Evolutionary conservation across 2,113 vertebrate genomes (phyloP).

Genomic region (Lethenteron reissneri): DNA sequence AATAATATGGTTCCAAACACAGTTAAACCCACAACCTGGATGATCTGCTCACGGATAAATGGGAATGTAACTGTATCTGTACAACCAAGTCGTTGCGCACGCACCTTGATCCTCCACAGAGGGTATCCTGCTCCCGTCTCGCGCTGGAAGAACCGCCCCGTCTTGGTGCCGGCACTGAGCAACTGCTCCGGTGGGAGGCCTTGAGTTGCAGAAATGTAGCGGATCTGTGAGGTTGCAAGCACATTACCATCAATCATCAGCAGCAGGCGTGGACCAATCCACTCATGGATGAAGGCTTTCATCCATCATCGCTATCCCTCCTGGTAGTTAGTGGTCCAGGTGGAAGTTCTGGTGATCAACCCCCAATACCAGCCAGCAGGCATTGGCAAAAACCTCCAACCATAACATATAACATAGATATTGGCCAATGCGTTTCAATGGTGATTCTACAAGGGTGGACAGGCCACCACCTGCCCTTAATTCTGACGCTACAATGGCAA

Average conservation of each 20-base stretch:
- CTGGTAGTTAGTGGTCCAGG: not conserved
- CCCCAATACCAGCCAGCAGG: too few relatives aligned
- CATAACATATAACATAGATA: too few relatives aligned
- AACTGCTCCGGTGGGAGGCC: constrained; percentile 89
- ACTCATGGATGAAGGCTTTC: not conserved
- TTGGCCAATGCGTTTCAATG: too few relatives aligned
- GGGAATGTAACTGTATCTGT: too few relatives aligned
- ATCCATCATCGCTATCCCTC: not conserved
- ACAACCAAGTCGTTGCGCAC: constrained; percentile 11
- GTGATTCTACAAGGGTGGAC: too few relatives aligned
- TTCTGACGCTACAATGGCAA: too few relatives aligned
- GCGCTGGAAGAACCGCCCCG: constrained; percentile 88
- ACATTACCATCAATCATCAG: constrained; percentile 1
- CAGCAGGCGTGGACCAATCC: not conserved
- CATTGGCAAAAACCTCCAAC: too few relatives aligned
- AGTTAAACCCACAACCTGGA: too few relatives aligned
- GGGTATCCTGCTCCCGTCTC: constrained; percentile 79
- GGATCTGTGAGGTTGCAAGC: constrained; percentile 37
- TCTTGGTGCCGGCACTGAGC: constrained; percentile 88
- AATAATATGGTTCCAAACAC: too few relatives aligned
- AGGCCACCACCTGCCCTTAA: too few relatives aligned
- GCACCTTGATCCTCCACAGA: constrained; percentile 86
- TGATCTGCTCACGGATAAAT: too few relatives aligned
- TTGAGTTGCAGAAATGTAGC: constrained; percentile 95
- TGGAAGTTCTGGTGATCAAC: not conserved